phyloP scores from a whole-genome alignment of 2,113 vertebrate species.

The Cariama cristata region DNA sequence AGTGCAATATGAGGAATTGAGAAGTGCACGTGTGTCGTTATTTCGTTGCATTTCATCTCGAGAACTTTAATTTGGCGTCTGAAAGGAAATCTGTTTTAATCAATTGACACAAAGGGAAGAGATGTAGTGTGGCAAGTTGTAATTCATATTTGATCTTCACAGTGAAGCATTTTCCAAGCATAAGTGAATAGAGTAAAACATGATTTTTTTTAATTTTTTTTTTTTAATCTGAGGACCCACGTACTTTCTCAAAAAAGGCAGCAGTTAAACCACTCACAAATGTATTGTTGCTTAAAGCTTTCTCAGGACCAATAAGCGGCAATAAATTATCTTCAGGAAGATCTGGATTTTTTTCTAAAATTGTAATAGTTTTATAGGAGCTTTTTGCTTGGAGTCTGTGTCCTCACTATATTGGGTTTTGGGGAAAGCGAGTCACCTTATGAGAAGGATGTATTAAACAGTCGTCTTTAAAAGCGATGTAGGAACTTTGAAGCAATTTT shows the following conservation, averaged over 20 bases:
- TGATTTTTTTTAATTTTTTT: background rate
- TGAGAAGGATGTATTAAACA: background rate
- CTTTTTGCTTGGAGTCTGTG: conserved; percentile 38
- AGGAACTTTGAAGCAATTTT: background rate
- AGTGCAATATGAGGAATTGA: background rate
- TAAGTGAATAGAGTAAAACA: background rate
- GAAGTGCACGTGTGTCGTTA: background rate
- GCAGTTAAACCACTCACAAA: conserved; percentile 28
- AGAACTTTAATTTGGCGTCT: background rate
- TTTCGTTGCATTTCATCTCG: background rate
- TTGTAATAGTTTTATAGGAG: conserved; percentile 11
- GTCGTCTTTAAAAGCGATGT: background rate
- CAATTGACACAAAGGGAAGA: background rate
- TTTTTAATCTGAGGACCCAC: conserved; percentile 31
- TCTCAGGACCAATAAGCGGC: conserved; percentile 64
- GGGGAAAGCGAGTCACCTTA: background rate
- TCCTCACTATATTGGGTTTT: background rate
- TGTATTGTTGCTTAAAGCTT: conserved; percentile 43
- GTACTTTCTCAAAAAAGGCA: background rate
- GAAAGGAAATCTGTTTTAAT: background rate
- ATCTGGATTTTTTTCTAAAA: conserved; percentile 40
- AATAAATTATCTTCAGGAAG: conserved; percentile 51
- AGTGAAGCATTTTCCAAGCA: background rate
- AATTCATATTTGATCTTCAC: background rate
- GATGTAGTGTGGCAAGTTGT: background rate